phyloP scores from a whole-genome alignment of 2,797 vertebrate species.

The Neosilurus mollespiculum region DNA sequence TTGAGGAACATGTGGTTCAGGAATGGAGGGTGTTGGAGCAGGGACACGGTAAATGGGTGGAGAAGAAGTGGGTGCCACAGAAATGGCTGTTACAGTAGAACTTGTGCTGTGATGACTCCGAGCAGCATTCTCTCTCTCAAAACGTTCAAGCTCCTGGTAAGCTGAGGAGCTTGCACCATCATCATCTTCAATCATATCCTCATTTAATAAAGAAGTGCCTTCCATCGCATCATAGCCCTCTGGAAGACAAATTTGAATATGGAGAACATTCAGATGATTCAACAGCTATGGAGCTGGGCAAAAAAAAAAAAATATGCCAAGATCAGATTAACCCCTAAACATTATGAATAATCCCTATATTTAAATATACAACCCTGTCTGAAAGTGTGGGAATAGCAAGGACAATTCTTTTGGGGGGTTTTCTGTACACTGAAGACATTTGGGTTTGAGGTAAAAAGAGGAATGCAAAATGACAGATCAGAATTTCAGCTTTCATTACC shows the following conservation, averaged over 20 bases:
- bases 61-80: constrained; percentile 72
- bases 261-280: constrained; percentile 75
- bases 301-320: neutral
- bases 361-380: neutral
- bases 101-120: constrained; percentile 83
- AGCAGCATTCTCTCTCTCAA: constrained; percentile 77
- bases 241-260: constrained; percentile 81
- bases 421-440: neutral
- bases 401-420: neutral
- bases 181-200: constrained; percentile 83
- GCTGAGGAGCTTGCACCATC: constrained; percentile 81
- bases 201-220: constrained; percentile 80
- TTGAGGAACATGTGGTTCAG: constrained; percentile 75
- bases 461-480: neutral
- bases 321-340: constrained; percentile 50
- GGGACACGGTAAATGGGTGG: constrained; percentile 74
- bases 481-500: neutral
- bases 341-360: neutral
- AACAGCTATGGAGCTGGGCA: constrained; percentile 71
- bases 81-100: constrained; percentile 82
- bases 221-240: constrained; percentile 83
- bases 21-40: constrained; percentile 64
- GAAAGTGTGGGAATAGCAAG: neutral
- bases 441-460: neutral
- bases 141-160: constrained; percentile 78